A percentile compares a stretch with the other conserved stretches of the same genome.
These are phyloP conservation scores for Laticauda laticaudata DNA, from an alignment of 2,113 vertebrate genomes.

Conservation along the genomic window DNA sequence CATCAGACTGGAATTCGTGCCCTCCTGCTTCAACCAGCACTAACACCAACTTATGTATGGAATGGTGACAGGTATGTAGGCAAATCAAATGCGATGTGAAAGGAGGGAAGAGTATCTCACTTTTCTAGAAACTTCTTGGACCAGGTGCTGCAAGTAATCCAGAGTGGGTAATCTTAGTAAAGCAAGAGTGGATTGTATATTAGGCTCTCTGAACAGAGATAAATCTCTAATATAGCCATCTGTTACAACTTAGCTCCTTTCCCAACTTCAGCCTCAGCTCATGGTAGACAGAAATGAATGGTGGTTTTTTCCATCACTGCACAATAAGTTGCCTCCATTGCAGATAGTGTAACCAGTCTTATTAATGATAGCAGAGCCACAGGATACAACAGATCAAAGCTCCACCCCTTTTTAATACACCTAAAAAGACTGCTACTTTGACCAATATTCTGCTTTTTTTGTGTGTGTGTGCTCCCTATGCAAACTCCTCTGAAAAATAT, in stretches of 20 bases:
- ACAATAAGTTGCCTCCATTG: neutral
- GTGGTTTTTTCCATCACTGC: neutral
- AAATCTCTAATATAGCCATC: neutral
- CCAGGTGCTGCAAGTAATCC: neutral
- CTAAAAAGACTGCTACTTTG: neutral
- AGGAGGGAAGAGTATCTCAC: neutral
- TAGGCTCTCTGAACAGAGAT: neutral
- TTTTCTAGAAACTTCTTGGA: neutral
- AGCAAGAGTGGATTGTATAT: neutral
- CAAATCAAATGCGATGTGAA: neutral
- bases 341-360: neutral
- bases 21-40: neutral
- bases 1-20: neutral
- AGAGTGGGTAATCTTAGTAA: neutral
- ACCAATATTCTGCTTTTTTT: neutral
- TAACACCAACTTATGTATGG: neutral
- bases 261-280: neutral
- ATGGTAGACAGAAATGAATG: neutral
- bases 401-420: neutral
- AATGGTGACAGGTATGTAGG: neutral
- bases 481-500: neutral
- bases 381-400: neutral
- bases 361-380: neutral
- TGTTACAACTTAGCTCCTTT: neutral
- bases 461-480: neutral